A percentile compares a stretch with the other conserved stretches of the same genome.
Conservation (phyloP, 2,797 vertebrate species). For the Pteropus rufus region DNA sequence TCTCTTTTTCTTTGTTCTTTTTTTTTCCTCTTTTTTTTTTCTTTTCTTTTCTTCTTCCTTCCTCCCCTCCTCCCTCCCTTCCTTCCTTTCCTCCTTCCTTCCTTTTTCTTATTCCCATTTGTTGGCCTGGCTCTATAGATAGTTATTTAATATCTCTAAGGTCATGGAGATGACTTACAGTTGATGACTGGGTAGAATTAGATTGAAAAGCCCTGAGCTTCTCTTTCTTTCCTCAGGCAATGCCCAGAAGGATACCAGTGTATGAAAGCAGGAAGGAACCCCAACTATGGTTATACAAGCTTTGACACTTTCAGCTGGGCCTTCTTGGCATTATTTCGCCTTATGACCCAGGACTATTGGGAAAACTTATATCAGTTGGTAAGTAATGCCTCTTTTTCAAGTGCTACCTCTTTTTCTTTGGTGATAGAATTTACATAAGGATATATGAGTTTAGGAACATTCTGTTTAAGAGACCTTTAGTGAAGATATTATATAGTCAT, state of each 20-base stretch:
- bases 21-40: too few relatives aligned
- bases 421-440: background rate
- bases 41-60: background rate
- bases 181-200: background rate
- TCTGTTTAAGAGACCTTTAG: background rate
- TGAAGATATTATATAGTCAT: background rate
- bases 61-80: background rate
- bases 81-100: fast-evolving
- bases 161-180: background rate
- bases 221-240: conserved; percentile 83
- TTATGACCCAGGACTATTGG: conserved; percentile 99
- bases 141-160: background rate
- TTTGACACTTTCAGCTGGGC: conserved; percentile 99
- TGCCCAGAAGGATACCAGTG: conserved; percentile 96
- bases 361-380: conserved; percentile 98
- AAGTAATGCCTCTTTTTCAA: conserved; percentile 63
- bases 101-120: background rate
- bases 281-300: conserved; percentile 99
- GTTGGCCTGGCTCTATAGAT: background rate
- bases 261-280: conserved; percentile 98
- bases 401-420: background rate
- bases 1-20: background rate
- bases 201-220: background rate
- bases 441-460: background rate
- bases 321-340: conserved; percentile 97